These are phyloP conservation scores for Microtus pennsylvanicus DNA, from an alignment of 2,113 vertebrate genomes.

Conservation along the genomic window DNA sequence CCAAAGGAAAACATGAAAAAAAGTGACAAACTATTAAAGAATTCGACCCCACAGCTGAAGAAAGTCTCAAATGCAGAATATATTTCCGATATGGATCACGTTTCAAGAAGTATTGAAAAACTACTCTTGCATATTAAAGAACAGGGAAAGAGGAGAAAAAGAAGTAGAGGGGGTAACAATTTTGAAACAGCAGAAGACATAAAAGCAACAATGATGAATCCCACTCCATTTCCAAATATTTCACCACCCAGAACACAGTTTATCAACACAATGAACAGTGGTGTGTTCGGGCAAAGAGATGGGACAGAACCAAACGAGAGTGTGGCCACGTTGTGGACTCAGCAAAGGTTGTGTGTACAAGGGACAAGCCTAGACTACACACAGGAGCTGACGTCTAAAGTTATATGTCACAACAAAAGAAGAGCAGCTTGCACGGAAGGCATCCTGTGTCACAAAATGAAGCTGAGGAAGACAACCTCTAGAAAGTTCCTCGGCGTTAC, in stretches of 20 bases:
- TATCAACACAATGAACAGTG: background rate
- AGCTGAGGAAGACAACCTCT: constrained; percentile 14
- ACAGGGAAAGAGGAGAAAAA: background rate
- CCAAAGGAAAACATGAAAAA: background rate
- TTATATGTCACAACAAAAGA: background rate
- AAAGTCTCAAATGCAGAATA: background rate
- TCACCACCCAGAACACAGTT: background rate
- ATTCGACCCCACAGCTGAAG: background rate
- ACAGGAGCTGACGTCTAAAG: background rate
- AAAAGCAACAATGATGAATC: background rate
- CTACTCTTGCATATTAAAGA: constrained; percentile 45
- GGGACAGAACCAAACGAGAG: background rate
- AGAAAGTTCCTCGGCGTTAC: background rate
- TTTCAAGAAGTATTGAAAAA: background rate
- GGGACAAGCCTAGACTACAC: background rate
- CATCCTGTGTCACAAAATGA: background rate
- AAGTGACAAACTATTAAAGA: background rate
- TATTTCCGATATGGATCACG: background rate
- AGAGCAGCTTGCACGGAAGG: background rate
- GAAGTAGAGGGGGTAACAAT: background rate
- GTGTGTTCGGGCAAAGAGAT: background rate
- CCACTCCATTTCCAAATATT: background rate
- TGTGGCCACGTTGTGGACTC: background rate
- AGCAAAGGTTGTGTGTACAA: background rate
- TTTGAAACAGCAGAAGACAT: background rate